Evolutionary conservation across 2,888 invertebrate genomes (phyloP), one percentile per base, ranked within the genome.

Genomic region (Boloria euphrosyne): DNA sequence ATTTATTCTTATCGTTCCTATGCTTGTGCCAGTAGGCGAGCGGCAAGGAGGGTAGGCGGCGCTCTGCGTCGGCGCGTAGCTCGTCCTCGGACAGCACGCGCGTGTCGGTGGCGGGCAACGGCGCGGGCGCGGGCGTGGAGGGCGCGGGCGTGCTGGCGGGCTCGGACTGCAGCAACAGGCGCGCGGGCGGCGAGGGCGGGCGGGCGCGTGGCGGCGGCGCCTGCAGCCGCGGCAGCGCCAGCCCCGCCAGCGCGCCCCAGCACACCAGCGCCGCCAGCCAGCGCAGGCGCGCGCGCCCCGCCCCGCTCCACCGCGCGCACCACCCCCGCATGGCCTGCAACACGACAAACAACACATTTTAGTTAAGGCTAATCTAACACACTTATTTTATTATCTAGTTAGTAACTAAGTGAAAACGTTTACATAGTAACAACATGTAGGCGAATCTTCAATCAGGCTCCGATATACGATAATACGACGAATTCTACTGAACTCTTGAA

Each of bases 11-110:
- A 81, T 96, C 96, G 81, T 96, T 95, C 80, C 96, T 96, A 82
- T 96, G 95, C 74, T 95, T 95, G 82, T 95, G 95, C 97, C 97
- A 97, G 85, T 97, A 97, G 66, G 95, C 94, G 57, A 97, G 95
- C 4, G 98, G 98, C 50, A 98, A 92, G 74, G 96, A 97, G 5
- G 97, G 97, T 80, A 97, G 93, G 49, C 95, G 93, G 14, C 95
- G 94, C 83, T 96, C 96, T 65, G 97, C 95, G 80, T 97, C 96
- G 66, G 94, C 94, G 61, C 96, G 95, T 72, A 96, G 91, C 82
- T 95, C 94, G 65, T 95, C 96, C 81, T 97, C 97, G 61, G 94
- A 92, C 64, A 86, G 84, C 69, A 84, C 84, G 75, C 88, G 84
- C 69, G 85, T 72, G 82, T 87, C 86, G 16, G 77, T 73, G 67